These are phyloP conservation scores for Buathra laborator DNA, from an alignment of 2,888 invertebrate species.

Conservation along the genomic window DNA sequence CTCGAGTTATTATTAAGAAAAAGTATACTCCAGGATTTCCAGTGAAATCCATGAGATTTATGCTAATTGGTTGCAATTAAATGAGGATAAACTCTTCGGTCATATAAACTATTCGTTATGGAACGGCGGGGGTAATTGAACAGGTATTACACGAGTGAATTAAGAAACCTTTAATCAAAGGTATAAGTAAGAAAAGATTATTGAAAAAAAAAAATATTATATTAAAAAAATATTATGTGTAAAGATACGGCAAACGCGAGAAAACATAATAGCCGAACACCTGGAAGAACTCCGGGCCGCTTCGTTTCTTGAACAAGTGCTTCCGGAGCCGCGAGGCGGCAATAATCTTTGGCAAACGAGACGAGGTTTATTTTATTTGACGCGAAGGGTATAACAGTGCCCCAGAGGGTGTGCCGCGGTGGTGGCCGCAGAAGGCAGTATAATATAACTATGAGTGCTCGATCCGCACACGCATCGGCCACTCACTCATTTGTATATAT, in stretches of 20 bases:
- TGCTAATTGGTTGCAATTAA: slow-evolving; percentile 73
- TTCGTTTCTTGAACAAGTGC: slow-evolving; percentile 43
- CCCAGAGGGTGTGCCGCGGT: slow-evolving; percentile 41
- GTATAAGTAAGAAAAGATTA: slow-evolving; percentile 15
- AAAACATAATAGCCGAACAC: slow-evolving; percentile 20
- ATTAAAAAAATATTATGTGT: not conserved
- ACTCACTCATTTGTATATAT: slow-evolving; percentile 10
- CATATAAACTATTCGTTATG: slow-evolving; percentile 65
- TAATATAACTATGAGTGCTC: slow-evolving; percentile 27
- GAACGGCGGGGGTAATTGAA: slow-evolving; percentile 55
- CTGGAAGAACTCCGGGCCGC: slow-evolving; percentile 35
- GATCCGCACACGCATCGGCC: slow-evolving; percentile 5
- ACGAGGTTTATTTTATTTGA: slow-evolving; percentile 50
- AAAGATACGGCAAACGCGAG: slow-evolving; percentile 23
- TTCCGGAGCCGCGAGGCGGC: slow-evolving; percentile 47
- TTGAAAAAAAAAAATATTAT: not conserved
- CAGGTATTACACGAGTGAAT: slow-evolving; percentile 53
- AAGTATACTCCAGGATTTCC: slow-evolving; percentile 65
- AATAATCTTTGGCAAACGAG: slow-evolving; percentile 52
- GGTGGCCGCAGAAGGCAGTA: slow-evolving; percentile 33
- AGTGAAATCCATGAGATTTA: slow-evolving; percentile 71
- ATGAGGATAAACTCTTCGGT: slow-evolving; percentile 64
- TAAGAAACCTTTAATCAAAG: slow-evolving; percentile 66
- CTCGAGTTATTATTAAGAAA: slow-evolving; percentile 51
- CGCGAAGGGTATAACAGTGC: slow-evolving; percentile 30